Conservation (phyloP, 2,113 vertebrate genomes). For the Triplophysa siluroides region DNA sequence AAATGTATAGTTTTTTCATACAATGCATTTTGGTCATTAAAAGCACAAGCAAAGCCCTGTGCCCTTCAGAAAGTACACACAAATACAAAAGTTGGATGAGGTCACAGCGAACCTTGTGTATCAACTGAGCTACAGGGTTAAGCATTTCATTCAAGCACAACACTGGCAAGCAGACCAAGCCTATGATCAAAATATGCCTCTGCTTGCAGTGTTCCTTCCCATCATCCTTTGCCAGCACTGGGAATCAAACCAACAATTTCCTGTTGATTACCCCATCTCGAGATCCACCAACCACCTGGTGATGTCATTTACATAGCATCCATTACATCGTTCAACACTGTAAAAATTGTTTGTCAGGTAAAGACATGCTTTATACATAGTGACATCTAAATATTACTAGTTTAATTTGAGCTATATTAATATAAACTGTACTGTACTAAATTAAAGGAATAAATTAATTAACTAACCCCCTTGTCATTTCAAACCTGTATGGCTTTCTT, state of each 20-base stretch:
- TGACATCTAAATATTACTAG: too few species aligned
- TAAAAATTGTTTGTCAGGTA: too few species aligned
- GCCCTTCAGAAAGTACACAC: neutral
- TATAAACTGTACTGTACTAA: too few species aligned
- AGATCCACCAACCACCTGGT: neutral
- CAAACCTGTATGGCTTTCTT: too few species aligned
- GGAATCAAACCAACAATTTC: constrained; percentile 17
- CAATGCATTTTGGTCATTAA: neutral
- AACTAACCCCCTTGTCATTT: too few species aligned
- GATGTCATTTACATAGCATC: neutral
- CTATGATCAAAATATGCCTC: neutral
- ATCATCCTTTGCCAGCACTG: neutral
- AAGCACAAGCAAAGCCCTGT: neutral
- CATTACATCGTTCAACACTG: neutral
- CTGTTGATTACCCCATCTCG: neutral
- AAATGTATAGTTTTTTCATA: neutral
- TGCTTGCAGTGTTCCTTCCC: neutral
- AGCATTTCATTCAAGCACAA: constrained; percentile 11
- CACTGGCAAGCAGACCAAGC: constrained; percentile 9
- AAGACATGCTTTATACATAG: neutral
- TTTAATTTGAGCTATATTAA: too few species aligned
- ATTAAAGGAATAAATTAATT: too few species aligned
- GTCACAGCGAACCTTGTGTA: neutral
- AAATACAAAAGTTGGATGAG: neutral
- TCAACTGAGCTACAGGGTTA: neutral